phyloP scores from a whole-genome alignment of 2,797 vertebrate species.

The Atherinosoma microstoma region DNA sequence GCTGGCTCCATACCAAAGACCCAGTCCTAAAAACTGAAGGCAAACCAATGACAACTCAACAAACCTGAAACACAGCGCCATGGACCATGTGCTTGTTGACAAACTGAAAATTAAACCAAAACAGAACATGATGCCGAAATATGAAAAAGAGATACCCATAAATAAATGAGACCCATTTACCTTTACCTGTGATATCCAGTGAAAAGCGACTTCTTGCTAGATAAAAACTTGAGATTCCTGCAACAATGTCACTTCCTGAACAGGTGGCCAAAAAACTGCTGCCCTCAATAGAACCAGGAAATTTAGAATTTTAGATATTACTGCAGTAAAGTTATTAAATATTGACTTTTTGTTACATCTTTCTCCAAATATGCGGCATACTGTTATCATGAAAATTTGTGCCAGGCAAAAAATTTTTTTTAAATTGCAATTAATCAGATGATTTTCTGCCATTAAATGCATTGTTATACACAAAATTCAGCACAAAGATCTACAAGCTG shows the following conservation, averaged over 20 bases:
- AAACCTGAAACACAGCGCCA: neutral
- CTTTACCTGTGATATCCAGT: conserved; percentile 10
- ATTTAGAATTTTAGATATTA: neutral
- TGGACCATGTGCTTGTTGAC: neutral
- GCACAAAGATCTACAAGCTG: neutral
- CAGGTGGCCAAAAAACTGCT: neutral
- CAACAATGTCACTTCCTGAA: conserved; percentile 8
- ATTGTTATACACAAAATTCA: no score
- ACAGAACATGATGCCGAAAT: neutral
- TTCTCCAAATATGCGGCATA: neutral
- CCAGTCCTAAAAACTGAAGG: neutral
- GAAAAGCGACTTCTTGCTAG: neutral
- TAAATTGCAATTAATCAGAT: no score
- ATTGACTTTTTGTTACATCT: neutral
- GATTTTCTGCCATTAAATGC: no score
- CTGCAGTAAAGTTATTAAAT: neutral
- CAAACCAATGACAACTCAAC: neutral
- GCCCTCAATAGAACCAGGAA: neutral
- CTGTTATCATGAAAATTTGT: no score
- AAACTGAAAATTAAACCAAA: neutral
- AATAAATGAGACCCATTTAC: neutral
- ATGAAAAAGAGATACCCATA: neutral
- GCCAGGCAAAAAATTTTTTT: no score
- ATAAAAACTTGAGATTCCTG: neutral
- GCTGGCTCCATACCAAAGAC: conserved; percentile 3